Base-by-base conservation (phyloP, 1,140 invertebrate species). In the Argopecten irradians region DNA sequence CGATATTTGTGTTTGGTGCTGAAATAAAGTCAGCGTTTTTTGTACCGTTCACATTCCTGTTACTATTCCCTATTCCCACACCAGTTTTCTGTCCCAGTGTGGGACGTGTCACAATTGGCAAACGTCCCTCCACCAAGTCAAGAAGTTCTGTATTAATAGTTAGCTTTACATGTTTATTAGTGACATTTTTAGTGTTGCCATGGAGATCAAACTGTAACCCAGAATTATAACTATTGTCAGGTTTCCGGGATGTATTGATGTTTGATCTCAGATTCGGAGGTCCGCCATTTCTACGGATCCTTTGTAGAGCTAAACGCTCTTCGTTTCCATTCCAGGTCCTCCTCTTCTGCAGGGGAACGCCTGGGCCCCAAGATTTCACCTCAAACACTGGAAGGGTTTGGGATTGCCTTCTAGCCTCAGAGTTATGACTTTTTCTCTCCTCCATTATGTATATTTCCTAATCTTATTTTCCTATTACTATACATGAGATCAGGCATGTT, bases 301-400 rank as follows among this genome's bases (percentile, higher is more conserved):
- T 71, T 11, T 71, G 55, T 1, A 71, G 55, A 71, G 55, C 11
- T 28, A 71, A 28, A 7, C 13, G n/a, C 11, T 71, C 55, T 11
- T 71, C 55, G 7, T 71, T n/a, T n/a, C 55, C 55, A 71, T 71
- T 71, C 55, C 55, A 71, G n/a, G 55, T 71, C 55, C 55, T 71
- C 28, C 55, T 71, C 55, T 71, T 71, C 16, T n/a, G 14, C 13
- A 71, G n/a, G 16, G 55, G 11, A 71, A 71, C 55, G 28, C 28
- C 22, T 28, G n/a, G 55, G 5, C 13, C 1, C 8, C 28, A n/a
- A 71, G 55, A 71, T 28, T n/a, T n/a, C 55, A 71, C 55, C 1
- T 11, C n/a, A 71, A 71, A 71, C 28, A 71, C 28, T 3, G 55
- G 55, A 22, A 71, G 22, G 55, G 55, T 71, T 28, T n/a, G 55